Percentiles rank a stretch among this genome's conserved stretches.
phyloP scores from a whole-genome alignment of 2,113 vertebrate genomes.

The Bubo bubo region DNA sequence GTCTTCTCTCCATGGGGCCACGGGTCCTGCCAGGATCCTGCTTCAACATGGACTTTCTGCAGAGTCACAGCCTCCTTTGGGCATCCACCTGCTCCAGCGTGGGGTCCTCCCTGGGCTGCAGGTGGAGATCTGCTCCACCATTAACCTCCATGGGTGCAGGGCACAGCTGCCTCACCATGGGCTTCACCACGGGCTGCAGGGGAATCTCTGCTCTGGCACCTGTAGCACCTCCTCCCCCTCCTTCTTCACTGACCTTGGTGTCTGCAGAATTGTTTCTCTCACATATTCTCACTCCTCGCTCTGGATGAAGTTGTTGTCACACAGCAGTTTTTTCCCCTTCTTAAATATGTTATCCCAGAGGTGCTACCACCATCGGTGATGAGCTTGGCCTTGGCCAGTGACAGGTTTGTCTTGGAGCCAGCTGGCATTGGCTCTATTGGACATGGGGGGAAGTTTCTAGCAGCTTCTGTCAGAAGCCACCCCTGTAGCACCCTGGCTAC shows the following conservation, averaged over 20 bases:
- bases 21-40: no score
- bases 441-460: not conserved
- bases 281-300: not conserved
- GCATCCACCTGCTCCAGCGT: not conserved
- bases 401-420: not conserved
- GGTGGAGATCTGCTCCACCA: not conserved
- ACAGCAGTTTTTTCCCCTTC: not conserved
- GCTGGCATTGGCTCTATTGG: not conserved
- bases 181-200: not conserved
- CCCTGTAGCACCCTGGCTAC: not conserved
- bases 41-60: no score
- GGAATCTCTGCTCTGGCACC: not conserved
- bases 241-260: not conserved
- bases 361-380: not conserved
- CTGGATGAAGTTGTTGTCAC: not conserved
- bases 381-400: not conserved
- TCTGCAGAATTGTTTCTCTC: no score
- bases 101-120: not conserved
- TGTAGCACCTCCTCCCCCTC: not conserved
- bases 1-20: no score
- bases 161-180: not conserved
- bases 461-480: not conserved
- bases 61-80: not conserved
- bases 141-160: not conserved
- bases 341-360: not conserved